Percentiles rank a stretch among this genome's conserved stretches.
Conservation (phyloP, 2,888 invertebrate species). For the Hydraecia micacea region DNA sequence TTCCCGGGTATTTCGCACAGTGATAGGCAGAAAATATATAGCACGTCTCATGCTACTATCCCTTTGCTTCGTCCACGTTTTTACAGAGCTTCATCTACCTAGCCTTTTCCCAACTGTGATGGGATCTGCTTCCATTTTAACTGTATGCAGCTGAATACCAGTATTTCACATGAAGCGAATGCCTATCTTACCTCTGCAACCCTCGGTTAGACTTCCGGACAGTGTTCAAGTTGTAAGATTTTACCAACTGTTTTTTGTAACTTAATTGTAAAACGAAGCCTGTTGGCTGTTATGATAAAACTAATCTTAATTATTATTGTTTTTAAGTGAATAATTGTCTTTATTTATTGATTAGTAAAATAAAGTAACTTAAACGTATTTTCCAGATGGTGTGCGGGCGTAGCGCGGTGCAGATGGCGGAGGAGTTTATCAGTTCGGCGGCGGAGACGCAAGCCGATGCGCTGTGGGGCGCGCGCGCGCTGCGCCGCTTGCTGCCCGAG, state of each 20-base stretch:
- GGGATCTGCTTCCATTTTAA: not conserved
- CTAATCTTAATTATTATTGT: not conserved
- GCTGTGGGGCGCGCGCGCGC: slow-evolving; percentile 95
- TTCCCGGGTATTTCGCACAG: no score
- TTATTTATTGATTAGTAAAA: not conserved
- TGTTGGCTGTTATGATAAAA: no score
- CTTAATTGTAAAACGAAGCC: no score
- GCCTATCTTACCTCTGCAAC: not conserved
- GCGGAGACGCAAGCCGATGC: slow-evolving; percentile 92
- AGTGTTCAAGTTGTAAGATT: no score
- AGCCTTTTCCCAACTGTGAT: no score
- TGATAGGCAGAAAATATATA: no score
- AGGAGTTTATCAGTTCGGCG: slow-evolving; percentile 92
- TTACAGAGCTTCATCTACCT: no score
- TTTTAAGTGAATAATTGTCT: not conserved
- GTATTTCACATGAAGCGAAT: not conserved
- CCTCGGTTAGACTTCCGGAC: not conserved
- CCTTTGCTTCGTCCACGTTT: no score
- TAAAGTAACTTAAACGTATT: not conserved
- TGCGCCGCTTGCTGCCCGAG: slow-evolving; percentile 93
- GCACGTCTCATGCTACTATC: no score
- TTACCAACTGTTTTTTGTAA: no score
- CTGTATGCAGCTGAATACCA: not conserved
- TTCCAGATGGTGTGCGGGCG: slow-evolving; percentile 82
- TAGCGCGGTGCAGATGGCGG: slow-evolving; percentile 92